phyloP scores from a whole-genome alignment of 35 echinoderm and acorn worm genomes.

The Anneissia japonica region DNA sequence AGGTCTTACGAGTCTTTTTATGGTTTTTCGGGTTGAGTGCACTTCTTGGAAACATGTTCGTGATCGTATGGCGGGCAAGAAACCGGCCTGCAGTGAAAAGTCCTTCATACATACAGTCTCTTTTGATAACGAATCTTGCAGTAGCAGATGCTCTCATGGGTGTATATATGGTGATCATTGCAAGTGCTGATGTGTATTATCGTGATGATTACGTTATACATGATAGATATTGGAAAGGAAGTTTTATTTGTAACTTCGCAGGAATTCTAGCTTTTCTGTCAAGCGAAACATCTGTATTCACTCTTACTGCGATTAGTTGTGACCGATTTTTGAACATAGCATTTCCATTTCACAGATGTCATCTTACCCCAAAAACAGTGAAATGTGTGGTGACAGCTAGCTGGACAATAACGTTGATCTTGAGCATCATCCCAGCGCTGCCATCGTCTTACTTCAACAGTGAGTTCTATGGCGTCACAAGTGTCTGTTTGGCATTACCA shows the following conservation, averaged over 20 bases:
- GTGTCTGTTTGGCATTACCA: constrained; percentile 82
- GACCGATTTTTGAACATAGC: constrained; percentile 45
- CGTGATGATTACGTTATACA: constrained; percentile 29
- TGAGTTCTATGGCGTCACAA: constrained; percentile 74
- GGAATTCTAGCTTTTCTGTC: constrained; percentile 43
- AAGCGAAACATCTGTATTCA: constrained; percentile 53
- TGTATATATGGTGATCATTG: constrained; percentile 48
- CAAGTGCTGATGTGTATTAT: constrained; percentile 33
- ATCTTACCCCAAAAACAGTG: too few species aligned
- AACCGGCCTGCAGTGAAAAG: not conserved
- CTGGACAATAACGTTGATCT: not conserved
- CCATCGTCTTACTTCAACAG: constrained; percentile 14
- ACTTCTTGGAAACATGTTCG: constrained; percentile 39
- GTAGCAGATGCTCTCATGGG: constrained; percentile 59
- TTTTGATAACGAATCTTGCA: constrained; percentile 43
- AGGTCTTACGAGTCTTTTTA: constrained; percentile 23
- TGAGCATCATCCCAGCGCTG: constrained; percentile 11
- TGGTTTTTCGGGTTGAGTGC: constrained; percentile 51
- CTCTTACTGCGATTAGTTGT: constrained; percentile 39
- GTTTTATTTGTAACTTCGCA: constrained; percentile 30
- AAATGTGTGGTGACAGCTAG: too few species aligned
- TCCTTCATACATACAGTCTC: constrained; percentile 2
- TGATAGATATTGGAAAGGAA: constrained; percentile 30
- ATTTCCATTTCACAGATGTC: constrained; percentile 9
- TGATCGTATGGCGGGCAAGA: constrained; percentile 9